These are phyloP conservation scores for Cephus rjabovi DNA, from an alignment of 2,888 invertebrate species.

Conservation along the genomic window DNA sequence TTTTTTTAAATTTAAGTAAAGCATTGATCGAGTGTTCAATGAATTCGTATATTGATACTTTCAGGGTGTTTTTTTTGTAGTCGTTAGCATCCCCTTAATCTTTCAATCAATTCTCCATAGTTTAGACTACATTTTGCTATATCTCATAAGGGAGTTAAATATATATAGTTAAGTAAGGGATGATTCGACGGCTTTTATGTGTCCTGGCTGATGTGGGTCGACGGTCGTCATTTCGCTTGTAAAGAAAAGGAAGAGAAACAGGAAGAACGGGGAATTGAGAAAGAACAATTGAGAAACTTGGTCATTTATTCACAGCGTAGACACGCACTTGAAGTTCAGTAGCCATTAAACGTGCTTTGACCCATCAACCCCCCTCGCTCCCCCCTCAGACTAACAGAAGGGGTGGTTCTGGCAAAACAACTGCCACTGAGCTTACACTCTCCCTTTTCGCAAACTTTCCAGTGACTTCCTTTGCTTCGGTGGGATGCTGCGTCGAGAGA, in stretches of 20 bases:
- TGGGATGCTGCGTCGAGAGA: neutral
- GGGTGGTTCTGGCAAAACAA: slow-evolving; percentile 20
- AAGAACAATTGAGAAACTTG: slow-evolving; percentile 5
- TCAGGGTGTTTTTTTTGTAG: no score
- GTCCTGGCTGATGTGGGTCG: neutral
- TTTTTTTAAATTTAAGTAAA: no score
- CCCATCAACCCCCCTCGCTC: slow-evolving; percentile 6
- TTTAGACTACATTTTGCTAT: no score
- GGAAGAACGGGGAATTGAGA: slow-evolving; percentile 20
- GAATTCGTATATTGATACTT: no score
- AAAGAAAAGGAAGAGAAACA: neutral
- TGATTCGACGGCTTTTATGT: no score
- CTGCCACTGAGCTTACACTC: slow-evolving; percentile 16
- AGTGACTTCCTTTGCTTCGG: neutral
- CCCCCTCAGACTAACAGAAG: slow-evolving; percentile 14
- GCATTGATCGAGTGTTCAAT: no score
- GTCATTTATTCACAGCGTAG: slow-evolving; percentile 19
- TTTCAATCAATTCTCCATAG: no score
- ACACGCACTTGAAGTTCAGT: slow-evolving; percentile 37
- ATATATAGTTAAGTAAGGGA: no score
- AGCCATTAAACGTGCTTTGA: slow-evolving; percentile 33
- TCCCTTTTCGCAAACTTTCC: neutral
- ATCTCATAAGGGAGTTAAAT: no score
- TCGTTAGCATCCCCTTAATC: no score
- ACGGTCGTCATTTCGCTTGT: neutral